A percentile compares a stretch with the other conserved stretches of the same genome.
Evolutionary conservation across 2,113 vertebrate genomes (phyloP).

Genomic region (Enhydra lutris): DNA sequence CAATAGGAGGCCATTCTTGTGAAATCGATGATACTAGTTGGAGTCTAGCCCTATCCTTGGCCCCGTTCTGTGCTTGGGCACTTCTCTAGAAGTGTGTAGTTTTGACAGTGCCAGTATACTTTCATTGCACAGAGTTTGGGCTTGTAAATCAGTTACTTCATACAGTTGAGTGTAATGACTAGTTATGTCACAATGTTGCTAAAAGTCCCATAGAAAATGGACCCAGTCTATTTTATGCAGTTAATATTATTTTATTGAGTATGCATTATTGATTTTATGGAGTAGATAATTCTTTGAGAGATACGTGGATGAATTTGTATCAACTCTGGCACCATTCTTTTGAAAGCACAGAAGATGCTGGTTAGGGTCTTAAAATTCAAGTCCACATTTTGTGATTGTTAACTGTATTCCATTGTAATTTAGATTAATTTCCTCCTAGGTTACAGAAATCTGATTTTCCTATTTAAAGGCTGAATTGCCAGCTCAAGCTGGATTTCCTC

Average conservation of each 20-base stretch:
- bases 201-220: slow-evolving; percentile 22
- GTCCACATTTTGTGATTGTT: slow-evolving; percentile 38
- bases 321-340: slow-evolving; percentile 14
- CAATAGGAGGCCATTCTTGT: neutral
- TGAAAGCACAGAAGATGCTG: neutral
- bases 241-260: slow-evolving; percentile 68
- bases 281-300: slow-evolving; percentile 32
- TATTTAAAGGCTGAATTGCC: slow-evolving; percentile 22
- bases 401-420: slow-evolving; percentile 52
- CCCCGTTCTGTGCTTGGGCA: neutral
- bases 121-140: neutral
- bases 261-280: slow-evolving; percentile 64
- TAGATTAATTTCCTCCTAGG: slow-evolving; percentile 49
- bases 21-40: neutral
- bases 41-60: neutral
- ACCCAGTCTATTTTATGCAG: slow-evolving; percentile 57
- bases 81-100: neutral
- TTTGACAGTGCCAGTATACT: neutral
- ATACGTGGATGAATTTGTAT: slow-evolving; percentile 36
- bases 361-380: slow-evolving; percentile 36
- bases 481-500: neutral
- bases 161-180: neutral
- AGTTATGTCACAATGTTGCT: slow-evolving; percentile 32
- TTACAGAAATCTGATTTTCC: slow-evolving; percentile 2
- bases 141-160: slow-evolving; percentile 16